A percentile compares a stretch with the other conserved stretches of the same genome.
Conservation (phyloP, 1,140 invertebrate species). For the Cherax destructor region DNA sequence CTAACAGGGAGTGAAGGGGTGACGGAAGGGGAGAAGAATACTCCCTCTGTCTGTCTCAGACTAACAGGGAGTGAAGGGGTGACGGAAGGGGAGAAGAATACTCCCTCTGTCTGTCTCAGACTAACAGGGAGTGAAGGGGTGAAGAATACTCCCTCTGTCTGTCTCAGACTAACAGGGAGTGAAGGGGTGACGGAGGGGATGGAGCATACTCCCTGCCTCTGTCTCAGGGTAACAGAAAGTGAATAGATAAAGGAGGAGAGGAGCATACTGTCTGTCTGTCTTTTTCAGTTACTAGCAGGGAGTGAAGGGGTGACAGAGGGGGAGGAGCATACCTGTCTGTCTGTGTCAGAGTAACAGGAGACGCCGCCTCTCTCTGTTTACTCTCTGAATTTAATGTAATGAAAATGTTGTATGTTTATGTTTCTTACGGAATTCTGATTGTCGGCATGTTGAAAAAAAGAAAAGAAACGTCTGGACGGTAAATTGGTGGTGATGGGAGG, state of each 20-base stretch:
- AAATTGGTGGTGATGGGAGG: not conserved
- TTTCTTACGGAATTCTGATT: conserved; percentile 17
- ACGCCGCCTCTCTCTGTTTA: not conserved
- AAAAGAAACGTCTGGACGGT: not conserved
- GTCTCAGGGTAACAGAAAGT: not conserved
- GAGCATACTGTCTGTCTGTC: not conserved
- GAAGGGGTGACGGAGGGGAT: not conserved
- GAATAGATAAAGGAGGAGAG: not conserved
- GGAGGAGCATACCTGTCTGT: not conserved
- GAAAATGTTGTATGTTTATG: conserved; percentile 18
- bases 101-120: no score
- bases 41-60: not conserved
- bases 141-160: no score
- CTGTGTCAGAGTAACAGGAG: no score
- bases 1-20: no score
- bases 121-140: not conserved
- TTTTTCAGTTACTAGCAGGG: not conserved
- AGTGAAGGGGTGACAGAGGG: not conserved
- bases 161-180: no score
- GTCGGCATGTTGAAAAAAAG: not conserved
- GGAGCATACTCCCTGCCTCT: not conserved
- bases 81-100: not conserved
- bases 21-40: no score
- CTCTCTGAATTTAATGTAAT: not conserved
- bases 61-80: not conserved